Percentiles rank a stretch among this genome's conserved stretches.
phyloP scores from a whole-genome alignment of 2,113 vertebrate species.

The Turdus rufiventris region DNA sequence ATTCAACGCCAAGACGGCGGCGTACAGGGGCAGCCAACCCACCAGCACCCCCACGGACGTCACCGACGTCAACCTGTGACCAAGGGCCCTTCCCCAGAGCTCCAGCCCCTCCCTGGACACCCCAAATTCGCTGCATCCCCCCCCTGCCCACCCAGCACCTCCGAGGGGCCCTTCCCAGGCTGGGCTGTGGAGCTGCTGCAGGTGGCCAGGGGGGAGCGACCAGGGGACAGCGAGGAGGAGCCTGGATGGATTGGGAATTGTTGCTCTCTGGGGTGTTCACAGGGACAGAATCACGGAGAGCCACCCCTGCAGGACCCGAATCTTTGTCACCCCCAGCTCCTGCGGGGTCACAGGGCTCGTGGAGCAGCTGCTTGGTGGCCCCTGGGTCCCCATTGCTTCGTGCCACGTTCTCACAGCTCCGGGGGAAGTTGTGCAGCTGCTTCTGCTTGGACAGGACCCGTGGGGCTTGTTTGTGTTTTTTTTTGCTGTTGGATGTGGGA shows the following conservation, averaged over 20 bases:
- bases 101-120: not conserved
- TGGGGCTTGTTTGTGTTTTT: not conserved
- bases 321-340: not conserved
- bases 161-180: not conserved
- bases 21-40: conserved; percentile 68
- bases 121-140: not conserved
- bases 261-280: not conserved
- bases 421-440: not conserved
- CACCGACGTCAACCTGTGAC: conserved; percentile 76
- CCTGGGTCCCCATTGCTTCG: accelerated
- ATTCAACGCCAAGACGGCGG: conserved; percentile 47
- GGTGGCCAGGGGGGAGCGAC: not conserved
- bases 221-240: not conserved
- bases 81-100: not conserved
- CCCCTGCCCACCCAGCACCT: not conserved
- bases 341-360: not conserved
- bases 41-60: conserved; percentile 79
- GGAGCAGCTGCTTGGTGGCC: not conserved
- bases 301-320: not conserved
- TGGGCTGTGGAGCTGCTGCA: accelerated
- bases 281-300: too few relatives aligned
- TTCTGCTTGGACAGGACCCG: not conserved
- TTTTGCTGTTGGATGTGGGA: not conserved
- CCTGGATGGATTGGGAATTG: not conserved
- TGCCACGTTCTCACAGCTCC: not conserved